Base-by-base conservation (phyloP, 2,113 vertebrate genomes). In the Rhineura floridana region DNA sequence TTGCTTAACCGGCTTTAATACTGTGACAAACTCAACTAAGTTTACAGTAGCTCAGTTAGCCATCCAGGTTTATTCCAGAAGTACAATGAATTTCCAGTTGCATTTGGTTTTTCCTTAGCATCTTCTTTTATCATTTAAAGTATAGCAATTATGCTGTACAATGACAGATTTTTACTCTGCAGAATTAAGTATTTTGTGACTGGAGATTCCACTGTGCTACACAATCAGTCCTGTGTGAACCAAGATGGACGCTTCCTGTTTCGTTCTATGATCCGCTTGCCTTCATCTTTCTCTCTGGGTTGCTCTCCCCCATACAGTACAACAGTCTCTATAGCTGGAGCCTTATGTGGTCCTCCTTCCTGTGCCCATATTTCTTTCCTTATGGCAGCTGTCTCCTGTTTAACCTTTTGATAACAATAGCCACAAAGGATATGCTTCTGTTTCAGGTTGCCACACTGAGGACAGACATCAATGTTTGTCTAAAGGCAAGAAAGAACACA, bases 381-480 rank as follows among this genome's bases (percentile, higher is more conserved):
- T 89, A 99, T 98, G 87, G 94, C 84, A 10, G 11, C 42, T 0
- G 98, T 99, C 95, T 99, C 99, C 86, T 80, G 96, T 89, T 95
- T 87, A 55, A 99, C 97, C 76, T 98, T 99, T 21, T 96, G 93
- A 0, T 99, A 99, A 95, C 99, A 99, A 88, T 97, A 98, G 87
- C 97, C 97, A 94, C 99, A 99, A 85, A 99, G 95, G 72, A 97
- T 44, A 0, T 99, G 98, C 72, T 99, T 99, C 97, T 97, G 97
- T 93, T 99, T 99, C 93, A 99, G 83, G 93, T 98, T 98, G 85
- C 98, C 99, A 93, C 99, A 99, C 90, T 98, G 98, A 25, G 93
- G 97, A 94, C 99, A 99, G 0, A 97, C 88, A 48, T 98, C 98
- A 55, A 99, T 98, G 94, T 99, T 99, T 44, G 63, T 97, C 99